phyloP scores from a whole-genome alignment of 1,140 invertebrate species.

The Lanistes nyassanus region DNA sequence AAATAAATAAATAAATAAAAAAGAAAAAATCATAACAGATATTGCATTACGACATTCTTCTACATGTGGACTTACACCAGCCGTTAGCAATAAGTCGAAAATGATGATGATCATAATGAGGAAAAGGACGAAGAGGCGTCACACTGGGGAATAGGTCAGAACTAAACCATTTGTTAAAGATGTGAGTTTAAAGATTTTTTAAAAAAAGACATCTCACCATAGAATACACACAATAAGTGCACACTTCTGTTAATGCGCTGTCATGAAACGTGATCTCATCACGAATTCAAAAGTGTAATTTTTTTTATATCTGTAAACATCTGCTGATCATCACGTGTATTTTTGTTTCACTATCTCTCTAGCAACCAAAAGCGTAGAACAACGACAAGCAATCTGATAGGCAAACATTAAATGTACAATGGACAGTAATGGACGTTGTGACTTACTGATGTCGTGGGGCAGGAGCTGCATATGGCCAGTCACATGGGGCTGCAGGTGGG shows the following conservation, averaged over 20 bases:
- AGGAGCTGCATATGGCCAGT: conserved; percentile 4
- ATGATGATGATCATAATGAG: neutral
- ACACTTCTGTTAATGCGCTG: too few relatives aligned
- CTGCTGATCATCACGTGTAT: neutral
- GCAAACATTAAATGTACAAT: too few relatives aligned
- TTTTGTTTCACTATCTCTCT: neutral
- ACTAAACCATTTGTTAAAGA: too few relatives aligned
- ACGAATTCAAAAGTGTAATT: neutral
- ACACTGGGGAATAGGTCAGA: too few relatives aligned
- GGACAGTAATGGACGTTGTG: neutral
- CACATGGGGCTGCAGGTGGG: conserved; percentile 6
- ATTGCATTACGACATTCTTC: too few relatives aligned
- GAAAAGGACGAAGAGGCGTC: neutral
- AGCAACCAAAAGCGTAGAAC: neutral
- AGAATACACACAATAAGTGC: too few relatives aligned
- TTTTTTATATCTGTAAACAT: neutral
- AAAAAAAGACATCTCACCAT: too few relatives aligned
- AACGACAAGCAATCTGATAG: neutral
- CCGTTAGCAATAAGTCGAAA: too few relatives aligned
- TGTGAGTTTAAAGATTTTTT: too few relatives aligned
- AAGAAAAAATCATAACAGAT: neutral
- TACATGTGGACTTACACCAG: too few relatives aligned
- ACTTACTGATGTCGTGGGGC: conserved; percentile 9
- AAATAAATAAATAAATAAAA: neutral
- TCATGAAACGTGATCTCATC: neutral